Evolutionary conservation across 2,888 invertebrate genomes (phyloP), one percentile per base, ranked within the genome.

Genomic region (Pheosia gnoma): DNA sequence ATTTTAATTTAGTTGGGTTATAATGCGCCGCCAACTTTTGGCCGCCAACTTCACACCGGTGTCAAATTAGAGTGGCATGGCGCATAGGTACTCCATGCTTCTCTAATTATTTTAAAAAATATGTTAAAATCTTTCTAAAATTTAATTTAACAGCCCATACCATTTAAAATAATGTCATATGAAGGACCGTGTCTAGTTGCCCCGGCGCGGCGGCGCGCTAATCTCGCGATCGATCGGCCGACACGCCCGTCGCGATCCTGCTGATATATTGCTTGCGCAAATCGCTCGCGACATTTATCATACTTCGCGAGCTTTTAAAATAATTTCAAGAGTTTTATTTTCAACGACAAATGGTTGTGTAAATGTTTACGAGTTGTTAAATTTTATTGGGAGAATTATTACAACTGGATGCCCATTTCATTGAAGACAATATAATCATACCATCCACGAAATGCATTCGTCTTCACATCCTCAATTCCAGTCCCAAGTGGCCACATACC

Each of bases 191-290:
- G 5, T 51, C 25, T 6, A 51, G 51, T 25, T 51, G 3, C 11
- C 47, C n/a, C n/a, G 4, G 0, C 5, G 45, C 47, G 13, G 5
- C 58, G 13, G 10, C 13, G 13, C 58, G 58, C 62, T 74, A 72
- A 74, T 72, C 74, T 61, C 54, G 10, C 58, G 56, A 68, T 64
- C 66, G 72, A 64, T 74, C 58, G 60, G 62, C 52, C 57, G 62
- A 54, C 38, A 41, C 62, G 58, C 53, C 56, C 9, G 51, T 61
- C 69, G 60, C 68, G 58, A 60, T 71, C 57, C 56, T 10, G 59
- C 62, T 68, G 72, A 72, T 68, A 73, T 73, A 71, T 71, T 65
- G 55, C 74, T 54, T 59, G 59, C 67, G 66, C 63, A 66, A 72
- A 74, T 66, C 62, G 66, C 63, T 72, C 54, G 57, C 43, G 52